phyloP scores from a whole-genome alignment of 2,888 invertebrate species.

The Temnothorax rugatulus region DNA sequence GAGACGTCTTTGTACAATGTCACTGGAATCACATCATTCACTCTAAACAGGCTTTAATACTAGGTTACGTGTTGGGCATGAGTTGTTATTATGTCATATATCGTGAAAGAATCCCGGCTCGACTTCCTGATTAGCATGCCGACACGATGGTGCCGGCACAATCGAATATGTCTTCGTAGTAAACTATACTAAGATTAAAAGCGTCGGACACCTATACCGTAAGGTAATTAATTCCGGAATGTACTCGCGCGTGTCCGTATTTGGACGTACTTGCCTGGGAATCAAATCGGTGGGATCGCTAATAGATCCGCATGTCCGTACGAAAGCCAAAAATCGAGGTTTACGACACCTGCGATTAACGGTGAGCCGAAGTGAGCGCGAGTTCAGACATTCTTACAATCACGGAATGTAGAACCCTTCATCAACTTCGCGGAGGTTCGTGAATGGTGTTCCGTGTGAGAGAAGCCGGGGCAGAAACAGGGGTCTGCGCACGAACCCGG shows the following conservation, averaged over 20 bases:
- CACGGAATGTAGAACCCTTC: constrained; percentile 38
- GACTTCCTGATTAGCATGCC: constrained; percentile 28
- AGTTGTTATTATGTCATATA: constrained; percentile 34
- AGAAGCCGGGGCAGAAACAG: constrained; percentile 60
- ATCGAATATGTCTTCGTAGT: constrained; percentile 62
- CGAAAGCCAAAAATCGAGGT: constrained; percentile 43
- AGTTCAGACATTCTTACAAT: constrained; percentile 17
- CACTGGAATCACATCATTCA: neutral
- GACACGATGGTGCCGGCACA: neutral
- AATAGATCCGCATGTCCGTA: constrained; percentile 1
- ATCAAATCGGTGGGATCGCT: constrained; percentile 12
- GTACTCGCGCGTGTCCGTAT: constrained; percentile 16
- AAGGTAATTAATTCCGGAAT: constrained; percentile 26
- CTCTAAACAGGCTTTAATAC: neutral
- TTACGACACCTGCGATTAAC: constrained; percentile 40
- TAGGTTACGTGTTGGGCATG: neutral
- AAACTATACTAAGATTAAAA: constrained; percentile 60
- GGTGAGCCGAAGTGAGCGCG: constrained; percentile 24
- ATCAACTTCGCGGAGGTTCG: constrained; percentile 40
- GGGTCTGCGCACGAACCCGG: constrained; percentile 69
- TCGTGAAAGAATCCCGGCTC: constrained; percentile 19
- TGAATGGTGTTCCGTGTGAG: constrained; percentile 64
- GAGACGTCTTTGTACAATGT: constrained; percentile 10
- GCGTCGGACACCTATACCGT: constrained; percentile 41
- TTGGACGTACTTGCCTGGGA: neutral